A percentile compares a stretch with the other conserved stretches of the same genome.
Conservation (phyloP, 2,888 invertebrate genomes). For the Dusona sp. region DNA sequence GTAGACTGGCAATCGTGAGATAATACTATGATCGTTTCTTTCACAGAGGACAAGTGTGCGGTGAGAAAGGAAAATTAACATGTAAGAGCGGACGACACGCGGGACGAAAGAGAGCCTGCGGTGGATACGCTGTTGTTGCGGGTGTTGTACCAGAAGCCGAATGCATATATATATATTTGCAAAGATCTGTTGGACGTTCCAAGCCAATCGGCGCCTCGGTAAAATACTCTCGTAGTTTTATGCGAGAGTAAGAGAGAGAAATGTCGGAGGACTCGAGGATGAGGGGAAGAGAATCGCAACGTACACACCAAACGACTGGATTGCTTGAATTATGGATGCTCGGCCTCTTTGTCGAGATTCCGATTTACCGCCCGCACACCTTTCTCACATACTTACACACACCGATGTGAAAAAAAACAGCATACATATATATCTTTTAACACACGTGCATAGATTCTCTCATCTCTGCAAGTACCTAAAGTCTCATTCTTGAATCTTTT, state of each 20-base stretch:
- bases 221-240: conserved; percentile 59
- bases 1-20: conserved; percentile 23
- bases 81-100: conserved; percentile 70
- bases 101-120: conserved; percentile 57
- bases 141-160: conserved; percentile 67
- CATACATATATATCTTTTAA: neutral
- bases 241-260: conserved; percentile 64
- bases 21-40: conserved; percentile 31
- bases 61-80: conserved; percentile 72
- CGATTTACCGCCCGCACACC: conserved; percentile 71
- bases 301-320: conserved; percentile 77
- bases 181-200: conserved; percentile 57
- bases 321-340: conserved; percentile 83
- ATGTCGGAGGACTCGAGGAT: conserved; percentile 15
- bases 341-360: conserved; percentile 78
- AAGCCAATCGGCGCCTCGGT: conserved; percentile 79
- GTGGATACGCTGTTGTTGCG: conserved; percentile 60
- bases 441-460: conserved; percentile 21
- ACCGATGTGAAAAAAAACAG: neutral
- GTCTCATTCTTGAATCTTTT: conserved; percentile 42
- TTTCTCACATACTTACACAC: conserved; percentile 52
- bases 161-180: conserved; percentile 25
- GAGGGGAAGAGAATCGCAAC: conserved; percentile 51
- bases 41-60: neutral
- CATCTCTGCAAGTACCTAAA: conserved; percentile 28